Percentiles rank a stretch among this genome's conserved stretches.
Conservation (phyloP, 2,113 vertebrate species). For the Lophius piscatorius region DNA sequence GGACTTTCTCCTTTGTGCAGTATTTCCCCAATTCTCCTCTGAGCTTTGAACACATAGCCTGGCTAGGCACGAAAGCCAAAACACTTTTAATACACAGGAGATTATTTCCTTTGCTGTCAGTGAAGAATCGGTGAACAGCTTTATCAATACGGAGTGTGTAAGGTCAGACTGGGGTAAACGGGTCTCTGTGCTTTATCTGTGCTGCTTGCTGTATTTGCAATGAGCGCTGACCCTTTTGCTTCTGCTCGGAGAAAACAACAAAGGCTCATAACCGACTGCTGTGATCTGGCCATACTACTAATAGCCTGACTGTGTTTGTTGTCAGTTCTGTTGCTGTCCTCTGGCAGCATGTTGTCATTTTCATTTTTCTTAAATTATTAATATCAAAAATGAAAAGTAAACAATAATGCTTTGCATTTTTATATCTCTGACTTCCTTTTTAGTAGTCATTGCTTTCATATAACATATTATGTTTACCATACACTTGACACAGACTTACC, state of each 20-base stretch:
- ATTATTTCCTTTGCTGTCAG: slow-evolving; percentile 9
- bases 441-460: too few relatives aligned
- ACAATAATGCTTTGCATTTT: too few relatives aligned
- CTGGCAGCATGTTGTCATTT: slow-evolving; percentile 3
- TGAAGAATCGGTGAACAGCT: slow-evolving; percentile 2
- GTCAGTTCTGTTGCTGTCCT: slow-evolving; percentile 6
- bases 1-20: slow-evolving; percentile 70
- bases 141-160: background rate
- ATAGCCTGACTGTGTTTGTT: background rate
- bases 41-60: slow-evolving; percentile 54
- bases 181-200: slow-evolving; percentile 25
- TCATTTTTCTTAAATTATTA: too few relatives aligned
- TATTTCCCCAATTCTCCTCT: slow-evolving; percentile 59
- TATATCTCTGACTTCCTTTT: too few relatives aligned
- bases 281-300: background rate
- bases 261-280: slow-evolving; percentile 21
- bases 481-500: slow-evolving; percentile 49
- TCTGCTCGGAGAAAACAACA: slow-evolving; percentile 27
- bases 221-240: slow-evolving; percentile 18
- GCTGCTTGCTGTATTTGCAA: slow-evolving; percentile 30
- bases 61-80: slow-evolving; percentile 40
- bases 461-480: too few relatives aligned
- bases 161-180: slow-evolving; percentile 17
- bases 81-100: slow-evolving; percentile 20
- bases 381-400: too few relatives aligned